These are phyloP conservation scores for Spodoptera picta DNA, from an alignment of 2,888 invertebrate species.

Conservation along the genomic window DNA sequence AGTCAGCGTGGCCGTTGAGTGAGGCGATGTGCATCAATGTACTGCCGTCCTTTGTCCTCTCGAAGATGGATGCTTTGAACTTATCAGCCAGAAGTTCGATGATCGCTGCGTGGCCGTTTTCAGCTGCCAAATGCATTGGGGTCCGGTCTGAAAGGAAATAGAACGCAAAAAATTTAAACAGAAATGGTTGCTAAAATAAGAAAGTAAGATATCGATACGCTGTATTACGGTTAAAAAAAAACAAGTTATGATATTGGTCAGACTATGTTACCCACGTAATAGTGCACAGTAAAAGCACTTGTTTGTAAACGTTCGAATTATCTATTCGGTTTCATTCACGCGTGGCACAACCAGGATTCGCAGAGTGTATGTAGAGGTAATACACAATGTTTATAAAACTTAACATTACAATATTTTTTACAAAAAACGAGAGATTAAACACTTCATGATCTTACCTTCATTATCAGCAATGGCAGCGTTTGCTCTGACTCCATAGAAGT, in stretches of 20 bases:
- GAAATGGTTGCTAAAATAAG: background rate
- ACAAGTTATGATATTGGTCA: no score
- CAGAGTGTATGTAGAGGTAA: no score
- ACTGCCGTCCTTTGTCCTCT: conserved; percentile 99
- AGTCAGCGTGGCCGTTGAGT: conserved; percentile 98
- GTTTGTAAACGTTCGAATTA: no score
- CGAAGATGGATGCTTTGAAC: conserved; percentile 98
- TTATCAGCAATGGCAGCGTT: conserved; percentile 98
- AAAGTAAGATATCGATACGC: no score
- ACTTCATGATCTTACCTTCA: conserved; percentile 89
- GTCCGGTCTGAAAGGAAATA: conserved; percentile 92
- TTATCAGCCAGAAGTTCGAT: conserved; percentile 99
- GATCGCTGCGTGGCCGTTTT: conserved; percentile 98
- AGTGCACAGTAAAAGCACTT: no score
- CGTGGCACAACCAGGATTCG: no score
- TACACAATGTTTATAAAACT: no score
- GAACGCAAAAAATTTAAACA: background rate
- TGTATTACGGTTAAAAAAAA: no score
- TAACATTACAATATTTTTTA: no score
- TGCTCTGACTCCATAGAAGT: conserved; percentile 97
- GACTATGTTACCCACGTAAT: no score
- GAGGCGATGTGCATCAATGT: conserved; percentile 99
- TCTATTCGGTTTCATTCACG: no score
- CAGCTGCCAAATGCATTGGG: conserved; percentile 99
- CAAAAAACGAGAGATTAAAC: no score